A percentile compares a stretch with the other conserved stretches of the same genome.
Conservation (phyloP, 2,888 invertebrate genomes). For the Apeira syringaria region DNA sequence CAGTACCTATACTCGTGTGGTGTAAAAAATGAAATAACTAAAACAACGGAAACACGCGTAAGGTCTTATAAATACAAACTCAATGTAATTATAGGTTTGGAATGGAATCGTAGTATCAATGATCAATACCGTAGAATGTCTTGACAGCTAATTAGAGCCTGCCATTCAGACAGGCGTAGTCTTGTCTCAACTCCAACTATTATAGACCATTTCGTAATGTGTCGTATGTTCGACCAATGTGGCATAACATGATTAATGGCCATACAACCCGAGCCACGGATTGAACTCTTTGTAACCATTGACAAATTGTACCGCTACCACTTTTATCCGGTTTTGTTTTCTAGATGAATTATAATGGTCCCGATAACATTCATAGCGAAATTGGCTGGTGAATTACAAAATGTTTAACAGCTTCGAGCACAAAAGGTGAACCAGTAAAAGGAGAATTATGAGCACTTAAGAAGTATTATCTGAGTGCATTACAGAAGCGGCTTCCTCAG, state of each 20-base stretch:
- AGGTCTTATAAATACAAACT: slow-evolving; percentile 13
- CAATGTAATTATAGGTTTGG: slow-evolving; percentile 27
- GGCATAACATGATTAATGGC: slow-evolving; percentile 67
- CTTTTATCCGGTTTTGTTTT: slow-evolving; percentile 53
- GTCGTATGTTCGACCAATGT: slow-evolving; percentile 54
- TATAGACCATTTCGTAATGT: slow-evolving; percentile 69
- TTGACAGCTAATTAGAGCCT: slow-evolving; percentile 79
- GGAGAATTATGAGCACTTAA: slow-evolving; percentile 11
- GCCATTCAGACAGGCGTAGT: slow-evolving; percentile 58
- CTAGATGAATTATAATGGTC: slow-evolving; percentile 40
- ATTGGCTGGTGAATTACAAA: slow-evolving; percentile 17
- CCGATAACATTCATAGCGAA: slow-evolving; percentile 37
- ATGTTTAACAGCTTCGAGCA: slow-evolving; percentile 7
- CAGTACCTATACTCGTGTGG: not conserved
- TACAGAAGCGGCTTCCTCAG: slow-evolving; percentile 22
- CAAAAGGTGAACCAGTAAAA: slow-evolving; percentile 23
- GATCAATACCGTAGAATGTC: slow-evolving; percentile 69
- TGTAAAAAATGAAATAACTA: not conserved
- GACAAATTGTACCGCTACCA: slow-evolving; percentile 72
- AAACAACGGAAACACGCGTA: slow-evolving; percentile 16
- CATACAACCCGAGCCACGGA: slow-evolving; percentile 49
- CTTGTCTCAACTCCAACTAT: slow-evolving; percentile 52
- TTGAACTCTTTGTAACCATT: slow-evolving; percentile 69
- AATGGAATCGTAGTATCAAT: slow-evolving; percentile 44
- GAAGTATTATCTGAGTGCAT: not conserved